Conservation (phyloP, 1,140 invertebrate genomes). For the Melanaphis sacchari region DNA sequence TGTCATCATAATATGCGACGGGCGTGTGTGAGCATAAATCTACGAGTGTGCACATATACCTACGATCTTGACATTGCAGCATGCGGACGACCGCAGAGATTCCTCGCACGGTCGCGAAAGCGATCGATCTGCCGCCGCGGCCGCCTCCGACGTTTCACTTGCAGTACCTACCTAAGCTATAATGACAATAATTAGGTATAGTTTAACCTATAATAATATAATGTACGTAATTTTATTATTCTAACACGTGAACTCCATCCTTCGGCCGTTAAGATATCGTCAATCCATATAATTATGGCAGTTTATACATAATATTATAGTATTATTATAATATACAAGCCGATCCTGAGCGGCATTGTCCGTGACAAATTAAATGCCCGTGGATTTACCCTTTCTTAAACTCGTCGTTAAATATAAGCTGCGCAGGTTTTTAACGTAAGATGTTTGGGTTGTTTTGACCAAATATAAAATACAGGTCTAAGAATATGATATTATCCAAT, state of each 20-base stretch:
- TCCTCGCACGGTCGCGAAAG: constrained; percentile 20
- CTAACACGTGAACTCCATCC: background rate
- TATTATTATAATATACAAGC: too few relatives aligned
- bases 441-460: too few relatives aligned
- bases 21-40: background rate
- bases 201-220: background rate
- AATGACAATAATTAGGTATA: background rate
- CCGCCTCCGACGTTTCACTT: background rate
- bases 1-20: constrained; percentile 37
- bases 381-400: too few relatives aligned
- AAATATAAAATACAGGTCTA: too few relatives aligned
- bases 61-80: constrained; percentile 47
- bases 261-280: too few relatives aligned
- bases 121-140: background rate
- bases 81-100: background rate
- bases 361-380: too few relatives aligned
- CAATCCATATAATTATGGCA: too few relatives aligned
- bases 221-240: background rate
- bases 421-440: too few relatives aligned
- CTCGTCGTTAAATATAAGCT: too few relatives aligned
- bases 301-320: too few relatives aligned
- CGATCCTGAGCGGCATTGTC: too few relatives aligned
- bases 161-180: background rate
- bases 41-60: background rate
- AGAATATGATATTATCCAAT: too few relatives aligned